Evolutionary conservation across 2,888 invertebrate genomes (phyloP), one percentile per base, ranked within the genome.

Genomic region (Drosophila lutescens): DNA sequence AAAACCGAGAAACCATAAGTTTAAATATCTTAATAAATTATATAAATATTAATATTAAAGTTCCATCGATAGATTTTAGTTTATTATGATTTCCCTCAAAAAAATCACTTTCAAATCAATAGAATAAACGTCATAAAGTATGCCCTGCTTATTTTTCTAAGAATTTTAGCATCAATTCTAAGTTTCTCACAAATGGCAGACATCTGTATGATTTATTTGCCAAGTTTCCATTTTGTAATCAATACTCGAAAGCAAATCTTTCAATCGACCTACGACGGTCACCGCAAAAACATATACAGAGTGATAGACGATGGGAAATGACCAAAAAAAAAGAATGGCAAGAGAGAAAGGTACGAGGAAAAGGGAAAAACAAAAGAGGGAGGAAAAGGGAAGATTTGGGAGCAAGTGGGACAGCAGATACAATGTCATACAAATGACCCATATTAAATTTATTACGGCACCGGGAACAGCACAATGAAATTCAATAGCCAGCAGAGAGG

Each of bases 381-480:
- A 15, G 50, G 17, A 44, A 17, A 40, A 46, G 2, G 20, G 8
- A 34, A 32, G 50, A 49, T 40, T 47, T 6, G 46, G 44, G 50
- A 61, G 47, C 47, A 34, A 63, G 62, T 40, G 70, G 66, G 53
- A 56, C 49, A 58, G 66, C 69, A 73, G 69, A 73, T 76, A 77
- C 65, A 86, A 86, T 85, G 89, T 85, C 85, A 85, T 88, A 87
- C 82, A 85, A 84, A 87, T 85, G 87, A 88, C 85, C 85, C 89
- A 86, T 88, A 88, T 87, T 85, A 88, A 85, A 85, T 88, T 85
- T 88, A 88, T 88, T 88, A 84, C 79, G 81, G 79, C 82, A 60
- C 53, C 66, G 72, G 75, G 74, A 84, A 81, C 79, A 77, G 77
- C 69, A 77, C 77, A 87, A 87, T 85, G 89, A 88, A 88, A 85